A percentile compares a stretch with the other conserved stretches of the same genome.
These are phyloP conservation scores for Platanista minor DNA, from an alignment of 2,113 vertebrate genomes.

Conservation along the genomic window DNA sequence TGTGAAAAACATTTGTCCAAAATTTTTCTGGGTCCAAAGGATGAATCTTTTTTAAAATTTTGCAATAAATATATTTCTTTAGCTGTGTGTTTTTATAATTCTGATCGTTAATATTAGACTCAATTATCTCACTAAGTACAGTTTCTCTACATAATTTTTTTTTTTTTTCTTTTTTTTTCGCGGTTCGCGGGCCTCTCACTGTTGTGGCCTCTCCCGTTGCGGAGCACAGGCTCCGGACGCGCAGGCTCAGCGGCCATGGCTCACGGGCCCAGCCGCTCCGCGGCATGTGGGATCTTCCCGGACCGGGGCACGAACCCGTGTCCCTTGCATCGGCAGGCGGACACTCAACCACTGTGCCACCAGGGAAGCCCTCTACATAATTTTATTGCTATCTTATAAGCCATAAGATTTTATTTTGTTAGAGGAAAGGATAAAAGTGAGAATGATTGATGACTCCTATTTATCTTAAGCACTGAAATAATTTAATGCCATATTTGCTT, in stretches of 20 bases:
- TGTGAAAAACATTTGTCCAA: not conserved
- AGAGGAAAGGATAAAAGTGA: not conserved
- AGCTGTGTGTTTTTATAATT: constrained; percentile 8
- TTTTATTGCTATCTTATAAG: constrained; percentile 8
- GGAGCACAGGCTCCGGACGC: too few relatives aligned
- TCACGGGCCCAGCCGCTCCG: too few relatives aligned
- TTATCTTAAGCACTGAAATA: constrained; percentile 17
- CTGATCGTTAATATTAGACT: not conserved
- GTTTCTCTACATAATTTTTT: not conserved
- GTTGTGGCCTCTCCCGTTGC: too few relatives aligned
- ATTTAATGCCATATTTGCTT: constrained; percentile 17
- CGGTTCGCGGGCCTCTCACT: too few relatives aligned
- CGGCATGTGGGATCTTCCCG: too few relatives aligned
- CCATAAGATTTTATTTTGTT: constrained; percentile 5
- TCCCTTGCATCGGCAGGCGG: too few relatives aligned
- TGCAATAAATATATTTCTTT: not conserved
- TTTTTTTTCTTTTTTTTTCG: too few relatives aligned
- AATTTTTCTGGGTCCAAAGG: not conserved
- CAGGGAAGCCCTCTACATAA: not conserved
- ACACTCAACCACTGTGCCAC: too few relatives aligned
- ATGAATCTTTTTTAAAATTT: not conserved
- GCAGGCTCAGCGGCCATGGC: too few relatives aligned
- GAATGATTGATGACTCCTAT: not conserved
- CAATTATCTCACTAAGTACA: not conserved
- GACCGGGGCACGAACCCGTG: too few relatives aligned